A percentile compares a stretch with the other conserved stretches of the same genome.
These are phyloP conservation scores for Oxycera nigricornis DNA, from an alignment of 2,888 invertebrate genomes.

Conservation along the genomic window DNA sequence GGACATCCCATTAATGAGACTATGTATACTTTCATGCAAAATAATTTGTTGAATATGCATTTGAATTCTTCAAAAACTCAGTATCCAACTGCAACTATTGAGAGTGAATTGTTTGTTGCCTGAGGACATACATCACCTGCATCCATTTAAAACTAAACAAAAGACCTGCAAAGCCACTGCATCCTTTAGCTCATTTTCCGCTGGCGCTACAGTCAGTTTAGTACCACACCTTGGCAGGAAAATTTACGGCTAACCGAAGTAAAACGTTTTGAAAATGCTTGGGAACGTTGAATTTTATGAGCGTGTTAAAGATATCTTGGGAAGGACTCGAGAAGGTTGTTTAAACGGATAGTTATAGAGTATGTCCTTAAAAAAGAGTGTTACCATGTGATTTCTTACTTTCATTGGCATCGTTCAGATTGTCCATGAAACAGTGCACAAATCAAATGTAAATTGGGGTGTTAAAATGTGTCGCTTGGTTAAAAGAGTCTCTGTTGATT, in stretches of 20 bases:
- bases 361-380: no score
- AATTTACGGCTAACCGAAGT: slow-evolving; percentile 22
- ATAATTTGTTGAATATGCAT: background rate
- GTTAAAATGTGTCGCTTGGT: no score
- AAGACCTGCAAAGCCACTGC: slow-evolving; percentile 22
- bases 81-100: background rate
- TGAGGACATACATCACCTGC: slow-evolving; percentile 8
- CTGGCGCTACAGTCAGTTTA: slow-evolving; percentile 19
- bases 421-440: no score
- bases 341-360: no score
- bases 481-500: no score
- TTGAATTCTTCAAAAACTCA: background rate
- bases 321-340: no score
- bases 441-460: no score
- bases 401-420: no score
- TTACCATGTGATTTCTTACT: no score
- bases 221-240: slow-evolving; percentile 4
- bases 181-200: slow-evolving; percentile 22
- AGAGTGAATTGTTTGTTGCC: background rate
- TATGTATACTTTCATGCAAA: background rate
- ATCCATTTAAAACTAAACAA: background rate
- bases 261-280: background rate
- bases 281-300: slow-evolving; percentile 1
- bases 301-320: background rate
- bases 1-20: no score